Percentiles rank a stretch among this genome's conserved stretches.
Evolutionary conservation across 2,888 invertebrate genomes (phyloP).

Genomic region (Marasmarcha lunaedactyla): DNA sequence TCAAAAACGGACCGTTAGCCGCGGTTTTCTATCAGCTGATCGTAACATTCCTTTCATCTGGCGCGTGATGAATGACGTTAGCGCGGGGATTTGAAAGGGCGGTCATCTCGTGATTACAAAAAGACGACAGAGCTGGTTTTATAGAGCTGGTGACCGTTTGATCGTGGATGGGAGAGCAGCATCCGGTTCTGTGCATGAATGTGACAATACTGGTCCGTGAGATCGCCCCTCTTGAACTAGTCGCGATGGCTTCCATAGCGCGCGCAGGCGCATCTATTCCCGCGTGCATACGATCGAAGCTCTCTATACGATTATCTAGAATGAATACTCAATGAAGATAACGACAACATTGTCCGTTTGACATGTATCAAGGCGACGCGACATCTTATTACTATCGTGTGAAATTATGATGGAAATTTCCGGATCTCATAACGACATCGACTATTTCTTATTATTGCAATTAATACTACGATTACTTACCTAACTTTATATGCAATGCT

Average conservation of each 20-base stretch:
- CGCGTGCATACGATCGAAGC: background rate
- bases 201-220: conserved; percentile 53
- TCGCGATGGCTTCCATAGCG: background rate
- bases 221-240: conserved; percentile 19
- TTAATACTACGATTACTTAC: no score
- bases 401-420: no score
- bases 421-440: no score
- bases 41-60: conserved; percentile 46
- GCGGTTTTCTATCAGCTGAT: conserved; percentile 46
- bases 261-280: background rate
- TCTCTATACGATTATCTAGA: background rate
- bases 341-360: background rate
- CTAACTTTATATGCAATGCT: no score
- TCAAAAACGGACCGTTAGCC: conserved; percentile 50
- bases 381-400: no score
- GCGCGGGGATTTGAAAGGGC: conserved; percentile 37
- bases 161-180: conserved; percentile 55
- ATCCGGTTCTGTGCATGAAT: conserved; percentile 64
- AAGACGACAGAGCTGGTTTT: conserved; percentile 34
- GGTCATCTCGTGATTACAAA: conserved; percentile 47
- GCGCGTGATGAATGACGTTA: conserved; percentile 46
- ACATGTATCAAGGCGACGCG: no score
- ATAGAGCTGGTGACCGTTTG: conserved; percentile 53
- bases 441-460: no score
- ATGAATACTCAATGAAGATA: background rate